Conservation (phyloP, 2,113 vertebrate species). For the Crocuta crocuta region DNA sequence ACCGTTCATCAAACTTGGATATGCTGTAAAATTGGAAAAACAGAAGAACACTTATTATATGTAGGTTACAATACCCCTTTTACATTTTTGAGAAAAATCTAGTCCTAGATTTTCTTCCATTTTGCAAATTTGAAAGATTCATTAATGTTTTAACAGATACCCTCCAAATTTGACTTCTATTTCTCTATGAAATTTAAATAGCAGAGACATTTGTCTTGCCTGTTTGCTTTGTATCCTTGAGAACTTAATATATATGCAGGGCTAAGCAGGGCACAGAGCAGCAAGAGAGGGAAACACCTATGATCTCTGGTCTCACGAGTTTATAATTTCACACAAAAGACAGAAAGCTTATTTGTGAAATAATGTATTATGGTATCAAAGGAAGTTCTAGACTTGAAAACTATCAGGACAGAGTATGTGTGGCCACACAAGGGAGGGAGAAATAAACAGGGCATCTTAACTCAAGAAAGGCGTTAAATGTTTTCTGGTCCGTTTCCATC, state of each 20-base stretch:
- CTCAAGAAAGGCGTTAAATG: constrained; percentile 39
- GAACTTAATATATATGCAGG: constrained; percentile 15
- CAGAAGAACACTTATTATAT: constrained; percentile 48
- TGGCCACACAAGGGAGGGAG: not conserved
- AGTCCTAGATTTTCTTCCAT: constrained; percentile 30
- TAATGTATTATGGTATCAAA: constrained; percentile 34
- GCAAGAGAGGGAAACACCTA: constrained; percentile 36
- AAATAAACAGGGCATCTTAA: not conserved
- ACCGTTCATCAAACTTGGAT: constrained; percentile 97
- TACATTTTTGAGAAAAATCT: constrained; percentile 13
- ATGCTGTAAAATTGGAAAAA: constrained; percentile 88
- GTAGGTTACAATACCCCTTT: not conserved
- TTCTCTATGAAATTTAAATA: constrained; percentile 56
- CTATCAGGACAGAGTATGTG: not conserved
- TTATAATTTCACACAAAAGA: constrained; percentile 44
- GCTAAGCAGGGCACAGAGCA: not conserved
- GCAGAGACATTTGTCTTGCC: not conserved
- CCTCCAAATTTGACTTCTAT: not conserved
- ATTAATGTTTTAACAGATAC: constrained; percentile 37
- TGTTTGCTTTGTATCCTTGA: constrained; percentile 31
- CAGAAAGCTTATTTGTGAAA: constrained; percentile 33
- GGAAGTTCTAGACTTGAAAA: constrained; percentile 51
- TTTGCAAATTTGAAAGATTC: constrained; percentile 42
- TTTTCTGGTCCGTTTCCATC: not conserved
- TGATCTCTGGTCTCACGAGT: constrained; percentile 1